Evolutionary conservation across 2,888 invertebrate genomes (phyloP), one percentile per base, ranked within the genome.

Genomic region (Dryocosmus kuriphilus): DNA sequence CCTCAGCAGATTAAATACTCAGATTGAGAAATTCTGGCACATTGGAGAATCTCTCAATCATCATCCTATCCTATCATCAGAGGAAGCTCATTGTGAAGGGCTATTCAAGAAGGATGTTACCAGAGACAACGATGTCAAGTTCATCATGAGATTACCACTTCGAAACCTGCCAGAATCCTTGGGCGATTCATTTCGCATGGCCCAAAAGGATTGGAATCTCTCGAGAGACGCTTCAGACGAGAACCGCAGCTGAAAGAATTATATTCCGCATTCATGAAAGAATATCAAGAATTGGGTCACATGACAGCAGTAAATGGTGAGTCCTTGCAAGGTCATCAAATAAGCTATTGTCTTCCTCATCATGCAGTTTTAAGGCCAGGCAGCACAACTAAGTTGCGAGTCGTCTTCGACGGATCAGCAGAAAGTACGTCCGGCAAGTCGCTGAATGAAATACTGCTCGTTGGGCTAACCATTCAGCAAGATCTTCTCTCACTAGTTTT

Each of bases 41-140:
- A 75, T 85, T 27, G 85, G 86, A 79, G 84, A 84, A 78, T 6
- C 41, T 19, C 57, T n/a, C 16, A 19, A n/a, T 80, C 32, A 73
- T 77, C 35, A 27, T 62, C 30, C 65, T 62, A 27, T 62, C 24
- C 67, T 77, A n/a, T 80, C 84, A 35, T 82, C 84, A 57, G 77
- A 80, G 46, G 79, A 80, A 78, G 19, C 19, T 11, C 8, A 41
- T 11, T 73, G 62, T 51, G n/a, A 73, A 60, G 22, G 38, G 30
- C 61, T 67, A 7, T 77, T 77, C 30, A 16, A 46, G 24, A n/a
- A 30, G 46, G 27, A 71, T 16, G 46, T 62, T 9, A 62, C 24
- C 24, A 61, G 62, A 73, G 61, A 62, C 51, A 7, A 62, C 1
- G 16, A 55, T 84, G 86, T 86, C 0, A 77, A 81, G 74, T 78